Conservation (phyloP, 2,113 vertebrate species). For the Thomomys bottae region DNA sequence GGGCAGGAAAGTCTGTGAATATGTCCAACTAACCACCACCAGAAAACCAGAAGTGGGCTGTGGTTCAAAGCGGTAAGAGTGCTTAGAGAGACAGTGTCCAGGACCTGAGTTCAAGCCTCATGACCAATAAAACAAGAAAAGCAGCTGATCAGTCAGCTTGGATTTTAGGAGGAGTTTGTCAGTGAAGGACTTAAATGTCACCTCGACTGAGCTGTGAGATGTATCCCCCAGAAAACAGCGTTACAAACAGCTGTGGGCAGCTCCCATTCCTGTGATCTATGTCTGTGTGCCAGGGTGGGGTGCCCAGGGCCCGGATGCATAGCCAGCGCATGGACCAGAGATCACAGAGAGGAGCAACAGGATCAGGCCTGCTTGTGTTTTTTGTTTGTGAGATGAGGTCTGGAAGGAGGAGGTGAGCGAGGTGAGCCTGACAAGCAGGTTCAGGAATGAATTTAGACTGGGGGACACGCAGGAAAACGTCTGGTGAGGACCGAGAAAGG, state of each 20-base stretch:
- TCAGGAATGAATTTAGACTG: not conserved
- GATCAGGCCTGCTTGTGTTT: not conserved
- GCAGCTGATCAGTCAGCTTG: not conserved
- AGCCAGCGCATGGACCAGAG: not conserved
- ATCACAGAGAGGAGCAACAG: not conserved
- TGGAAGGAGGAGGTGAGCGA: not conserved
- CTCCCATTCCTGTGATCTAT: not conserved
- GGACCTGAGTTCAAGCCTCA: no score
- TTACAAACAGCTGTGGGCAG: not conserved
- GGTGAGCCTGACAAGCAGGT: not conserved
- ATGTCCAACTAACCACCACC: no score
- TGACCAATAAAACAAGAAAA: rapidly evolving
- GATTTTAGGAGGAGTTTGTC: not conserved
- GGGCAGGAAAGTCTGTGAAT: no score
- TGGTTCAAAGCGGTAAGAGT: no score
- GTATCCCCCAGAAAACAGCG: not conserved
- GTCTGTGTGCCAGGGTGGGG: not conserved
- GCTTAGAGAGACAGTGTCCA: no score
- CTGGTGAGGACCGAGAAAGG: not conserved
- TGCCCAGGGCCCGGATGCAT: not conserved
- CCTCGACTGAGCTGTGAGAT: not conserved
- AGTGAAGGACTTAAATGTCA: not conserved
- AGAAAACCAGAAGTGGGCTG: no score
- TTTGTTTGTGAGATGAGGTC: not conserved
- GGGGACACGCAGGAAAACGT: not conserved